Base-by-base conservation (phyloP, 2,888 invertebrate species). In the Megamerina dolium region DNA sequence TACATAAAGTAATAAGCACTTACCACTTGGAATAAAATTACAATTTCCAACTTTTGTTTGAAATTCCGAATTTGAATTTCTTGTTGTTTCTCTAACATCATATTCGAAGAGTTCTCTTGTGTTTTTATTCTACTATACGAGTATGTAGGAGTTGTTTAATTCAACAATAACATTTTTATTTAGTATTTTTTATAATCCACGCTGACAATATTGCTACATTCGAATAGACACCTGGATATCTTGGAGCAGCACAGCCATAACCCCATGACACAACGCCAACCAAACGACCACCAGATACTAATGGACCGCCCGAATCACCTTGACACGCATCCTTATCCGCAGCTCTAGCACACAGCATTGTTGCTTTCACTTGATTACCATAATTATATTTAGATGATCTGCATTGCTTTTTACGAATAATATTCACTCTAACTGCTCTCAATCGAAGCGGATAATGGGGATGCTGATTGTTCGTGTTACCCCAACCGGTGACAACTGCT, bases 301-400 rank as follows among this genome's bases (percentile, higher is more conserved):
- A 43, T 37, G 72, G 72, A n/a, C 73, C 73, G 48, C 72, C 73
- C 3, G 67, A 69, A 44, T 72, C 71, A 45, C 71, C 70, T 51
- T 68, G 68, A 50, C 68, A 70, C 38, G 66, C 61, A 49, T 68
- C 70, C 53, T 64, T 65, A 2, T 56, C 45, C 21, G 52, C 55
- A 33, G 49, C 53, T 23, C 48, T 41, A 20, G 63, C 70, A 37
- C 68, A 70, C 5, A 63, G 48, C 64, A 68, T 71, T 14, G 57
- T 54, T 0, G 56, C 48, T 18, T 33, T 35, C 4, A 61, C 50
- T 21, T 50, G 26, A 1, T 23, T 32, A 1, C 57, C 62, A 14
- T 66, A 62, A 17, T 58, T 59, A 43, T 55, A 66, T 5, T 40
- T 14, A 10, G 26, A 30, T 8, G 44, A 44, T 10, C 21, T 27